Percentiles rank a stretch among this genome's conserved stretches.
Conservation (phyloP, 2,113 vertebrate species). For the Shinisaurus crocodilurus region DNA sequence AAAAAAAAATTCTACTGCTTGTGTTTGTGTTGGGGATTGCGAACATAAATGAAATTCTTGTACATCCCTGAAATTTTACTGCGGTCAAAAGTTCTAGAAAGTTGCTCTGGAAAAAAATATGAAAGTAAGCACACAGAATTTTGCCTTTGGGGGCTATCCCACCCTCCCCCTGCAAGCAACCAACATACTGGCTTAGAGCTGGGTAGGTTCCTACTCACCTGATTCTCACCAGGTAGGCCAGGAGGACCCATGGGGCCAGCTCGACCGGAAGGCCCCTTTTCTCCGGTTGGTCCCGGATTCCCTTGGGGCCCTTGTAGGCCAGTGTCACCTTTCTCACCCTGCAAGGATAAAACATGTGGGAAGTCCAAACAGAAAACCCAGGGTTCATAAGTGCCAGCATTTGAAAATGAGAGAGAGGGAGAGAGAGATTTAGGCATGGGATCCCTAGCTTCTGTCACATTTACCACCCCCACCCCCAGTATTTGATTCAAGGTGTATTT, state of each 20-base stretch:
- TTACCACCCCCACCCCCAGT: neutral
- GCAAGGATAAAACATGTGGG: rapidly evolving
- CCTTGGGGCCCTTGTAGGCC: slow-evolving; percentile 53
- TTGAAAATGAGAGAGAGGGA: neutral
- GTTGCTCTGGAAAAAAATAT: neutral
- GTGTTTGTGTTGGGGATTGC: too few species aligned
- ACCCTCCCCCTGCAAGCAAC: neutral
- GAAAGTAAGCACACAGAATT: neutral
- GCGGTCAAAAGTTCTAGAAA: neutral
- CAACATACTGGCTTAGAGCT: neutral
- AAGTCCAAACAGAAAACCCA: neutral
- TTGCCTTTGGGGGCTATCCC: neutral
- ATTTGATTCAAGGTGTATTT: neutral
- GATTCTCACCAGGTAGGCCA: slow-evolving; percentile 43
- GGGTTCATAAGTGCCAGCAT: too few species aligned
- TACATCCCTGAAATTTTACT: neutral
- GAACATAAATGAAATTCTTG: too few species aligned
- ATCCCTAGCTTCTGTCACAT: too few species aligned
- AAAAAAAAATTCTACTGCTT: too few species aligned
- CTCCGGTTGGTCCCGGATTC: slow-evolving; percentile 41
- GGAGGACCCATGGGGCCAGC: slow-evolving; percentile 59
- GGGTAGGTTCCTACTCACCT: slow-evolving; percentile 36
- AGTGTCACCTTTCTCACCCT: slow-evolving; percentile 63
- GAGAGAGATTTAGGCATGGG: neutral
- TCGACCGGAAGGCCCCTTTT: slow-evolving; percentile 26